Base-by-base conservation (phyloP, 2,888 invertebrate species). In the Drosophila prostipennis region DNA sequence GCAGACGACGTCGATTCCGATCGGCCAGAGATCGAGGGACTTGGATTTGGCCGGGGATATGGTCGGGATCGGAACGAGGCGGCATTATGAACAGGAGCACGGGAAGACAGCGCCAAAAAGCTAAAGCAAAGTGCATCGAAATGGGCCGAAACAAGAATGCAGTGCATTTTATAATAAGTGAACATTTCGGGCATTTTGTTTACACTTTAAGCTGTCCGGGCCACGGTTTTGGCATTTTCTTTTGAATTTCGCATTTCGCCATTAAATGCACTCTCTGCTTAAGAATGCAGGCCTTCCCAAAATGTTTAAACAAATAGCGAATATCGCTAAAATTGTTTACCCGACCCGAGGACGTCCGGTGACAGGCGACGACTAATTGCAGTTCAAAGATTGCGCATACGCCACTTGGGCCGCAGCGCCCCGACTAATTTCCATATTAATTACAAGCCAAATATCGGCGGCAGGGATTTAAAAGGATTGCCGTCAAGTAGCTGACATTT, bases 191-290 rank as follows among this genome's bases (percentile, higher is more conserved):
- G 69, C 85, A 75, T 72, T 85, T 87, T 83, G 82, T 87, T 83
- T 83, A 83, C 82, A 83, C 82, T 83, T 81, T 87, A 85, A 79
- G 69, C 84, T 78, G 80, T 79, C 81, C 76, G 79, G 23, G 39
- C 39, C 16, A 46, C 26, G 13, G 23, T 54, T 49, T 71, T 74
- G 42, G 23, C 53, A 39, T 61, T 70, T 77, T 63, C 77, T 71
- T 80, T 84, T 76, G 58, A 70, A 70, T 70, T 80, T 78, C 48
- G 67, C 64, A 77, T 79, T 72, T 69, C 13, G 79, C 85, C 85
- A 87, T 85, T 87, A 82, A 82, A 72, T 85, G 86, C 79, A 77
- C 82, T 82, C 82, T 82, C 72, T 75, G 88, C 83, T 86, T 87
- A 83, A 88, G 74, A 83, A 80, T 83, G 76, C 76, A 68, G 67